phyloP scores from a whole-genome alignment of 2,888 invertebrate genomes.

The Eustalomyia histrio region DNA sequence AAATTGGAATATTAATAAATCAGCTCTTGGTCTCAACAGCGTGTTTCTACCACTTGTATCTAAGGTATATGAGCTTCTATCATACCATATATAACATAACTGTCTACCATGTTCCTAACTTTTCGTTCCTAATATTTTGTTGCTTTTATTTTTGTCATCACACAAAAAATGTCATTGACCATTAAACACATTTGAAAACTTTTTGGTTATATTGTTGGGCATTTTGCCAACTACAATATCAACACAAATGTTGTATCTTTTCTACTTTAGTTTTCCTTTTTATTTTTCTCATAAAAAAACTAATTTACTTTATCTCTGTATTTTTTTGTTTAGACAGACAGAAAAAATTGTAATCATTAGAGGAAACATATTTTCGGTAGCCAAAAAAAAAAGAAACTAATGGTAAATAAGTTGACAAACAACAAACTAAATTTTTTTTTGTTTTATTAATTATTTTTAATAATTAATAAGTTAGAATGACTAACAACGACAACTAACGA shows the following conservation, averaged over 20 bases:
- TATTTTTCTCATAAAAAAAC: slow-evolving; percentile 3
- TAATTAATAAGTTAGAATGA: slow-evolving; percentile 7
- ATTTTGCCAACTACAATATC: slow-evolving; percentile 27
- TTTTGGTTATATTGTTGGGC: slow-evolving; percentile 23
- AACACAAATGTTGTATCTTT: slow-evolving; percentile 5
- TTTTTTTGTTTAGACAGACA: neutral
- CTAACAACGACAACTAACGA: neutral
- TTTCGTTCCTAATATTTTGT: neutral
- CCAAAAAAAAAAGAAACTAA: neutral
- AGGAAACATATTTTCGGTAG: neutral
- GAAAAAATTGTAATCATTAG: neutral
- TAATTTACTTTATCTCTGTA: slow-evolving; percentile 20
- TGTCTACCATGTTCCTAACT: neutral
- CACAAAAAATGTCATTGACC: slow-evolving; percentile 27
- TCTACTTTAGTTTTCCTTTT: slow-evolving; percentile 3
- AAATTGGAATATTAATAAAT: too few relatives aligned
- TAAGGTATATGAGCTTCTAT: too few relatives aligned
- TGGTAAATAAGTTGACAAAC: neutral
- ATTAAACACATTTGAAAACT: slow-evolving; percentile 22
- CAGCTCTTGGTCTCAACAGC: too few relatives aligned
- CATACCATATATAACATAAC: too few relatives aligned
- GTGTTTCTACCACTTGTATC: too few relatives aligned
- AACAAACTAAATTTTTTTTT: neutral
- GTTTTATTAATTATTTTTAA: slow-evolving; percentile 24
- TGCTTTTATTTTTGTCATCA: neutral